These are phyloP conservation scores for Scaptomyza reducta DNA, from an alignment of 2,888 invertebrate genomes.

Conservation along the genomic window DNA sequence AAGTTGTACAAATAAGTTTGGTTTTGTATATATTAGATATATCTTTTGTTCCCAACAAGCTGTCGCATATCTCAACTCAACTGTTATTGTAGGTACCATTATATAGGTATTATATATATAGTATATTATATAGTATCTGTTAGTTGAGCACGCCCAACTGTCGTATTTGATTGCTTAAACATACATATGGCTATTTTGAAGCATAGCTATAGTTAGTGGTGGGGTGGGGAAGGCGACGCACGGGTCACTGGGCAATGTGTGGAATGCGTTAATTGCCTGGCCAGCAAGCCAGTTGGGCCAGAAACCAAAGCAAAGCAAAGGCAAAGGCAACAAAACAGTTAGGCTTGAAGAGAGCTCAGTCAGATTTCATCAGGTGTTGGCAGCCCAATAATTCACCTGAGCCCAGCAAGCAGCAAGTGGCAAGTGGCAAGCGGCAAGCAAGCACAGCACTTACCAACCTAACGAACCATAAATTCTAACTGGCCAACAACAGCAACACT, in stretches of 20 bases:
- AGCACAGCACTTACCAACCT: constrained; percentile 36
- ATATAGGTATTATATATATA: no score
- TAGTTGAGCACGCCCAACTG: not conserved
- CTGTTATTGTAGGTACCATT: no score
- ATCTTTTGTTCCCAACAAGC: no score
- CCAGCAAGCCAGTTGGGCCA: constrained; percentile 50
- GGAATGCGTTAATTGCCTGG: constrained; percentile 75
- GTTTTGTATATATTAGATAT: no score
- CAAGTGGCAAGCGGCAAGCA: not conserved
- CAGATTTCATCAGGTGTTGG: constrained; percentile 53
- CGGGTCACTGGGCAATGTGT: constrained; percentile 58
- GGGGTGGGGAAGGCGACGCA: constrained; percentile 4
- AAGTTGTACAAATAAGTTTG: no score
- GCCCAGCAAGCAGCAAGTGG: constrained; percentile 4
- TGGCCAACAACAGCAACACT: constrained; percentile 30
- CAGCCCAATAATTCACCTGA: constrained; percentile 54
- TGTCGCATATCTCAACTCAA: no score
- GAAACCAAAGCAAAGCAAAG: constrained; percentile 39
- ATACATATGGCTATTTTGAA: constrained; percentile 3
- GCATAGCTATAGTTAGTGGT: not conserved
- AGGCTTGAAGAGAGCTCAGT: constrained; percentile 40
- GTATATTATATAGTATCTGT: not conserved
- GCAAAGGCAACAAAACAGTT: constrained; percentile 40
- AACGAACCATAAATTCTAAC: constrained; percentile 59
- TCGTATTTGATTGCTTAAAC: constrained; percentile 1